Evolutionary conservation across 1,140 invertebrate species (phyloP).

Genomic region (Arion vulgaris): DNA sequence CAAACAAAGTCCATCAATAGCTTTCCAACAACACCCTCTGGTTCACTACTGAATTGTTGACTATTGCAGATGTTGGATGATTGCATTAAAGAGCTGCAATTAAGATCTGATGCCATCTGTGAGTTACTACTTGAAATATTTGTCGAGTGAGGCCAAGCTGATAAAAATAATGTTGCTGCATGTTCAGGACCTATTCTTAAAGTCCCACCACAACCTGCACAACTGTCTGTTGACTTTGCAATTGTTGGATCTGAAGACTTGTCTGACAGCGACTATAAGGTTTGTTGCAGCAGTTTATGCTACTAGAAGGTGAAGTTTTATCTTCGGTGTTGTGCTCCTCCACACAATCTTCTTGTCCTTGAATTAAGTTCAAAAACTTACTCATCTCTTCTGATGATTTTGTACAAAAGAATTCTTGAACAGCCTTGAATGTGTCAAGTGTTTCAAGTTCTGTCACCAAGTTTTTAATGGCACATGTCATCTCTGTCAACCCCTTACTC

Average conservation of each 20-base stretch:
- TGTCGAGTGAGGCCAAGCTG: slow-evolving; percentile 3
- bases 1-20: slow-evolving; percentile 8
- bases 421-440: slow-evolving; percentile 16
- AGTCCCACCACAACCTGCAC: not conserved
- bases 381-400: not conserved
- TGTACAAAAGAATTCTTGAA: not conserved
- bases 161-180: slow-evolving; percentile 14
- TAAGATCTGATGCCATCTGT: not conserved
- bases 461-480: not conserved
- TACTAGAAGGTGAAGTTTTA: not conserved
- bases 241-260: not conserved
- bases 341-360: not conserved
- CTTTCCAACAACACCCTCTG: not conserved
- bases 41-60: not conserved
- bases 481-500: not conserved
- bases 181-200: slow-evolving; percentile 5
- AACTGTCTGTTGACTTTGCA: not conserved
- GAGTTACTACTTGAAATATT: not conserved
- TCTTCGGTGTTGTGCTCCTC: not conserved
- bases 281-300: not conserved
- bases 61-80: too few relatives aligned
- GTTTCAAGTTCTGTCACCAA: not conserved
- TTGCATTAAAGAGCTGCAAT: not conserved
- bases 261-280: not conserved
- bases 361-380: slow-evolving; percentile 11